Conservation (phyloP, 2,797 vertebrate species). For the Luscinia luscinia region DNA sequence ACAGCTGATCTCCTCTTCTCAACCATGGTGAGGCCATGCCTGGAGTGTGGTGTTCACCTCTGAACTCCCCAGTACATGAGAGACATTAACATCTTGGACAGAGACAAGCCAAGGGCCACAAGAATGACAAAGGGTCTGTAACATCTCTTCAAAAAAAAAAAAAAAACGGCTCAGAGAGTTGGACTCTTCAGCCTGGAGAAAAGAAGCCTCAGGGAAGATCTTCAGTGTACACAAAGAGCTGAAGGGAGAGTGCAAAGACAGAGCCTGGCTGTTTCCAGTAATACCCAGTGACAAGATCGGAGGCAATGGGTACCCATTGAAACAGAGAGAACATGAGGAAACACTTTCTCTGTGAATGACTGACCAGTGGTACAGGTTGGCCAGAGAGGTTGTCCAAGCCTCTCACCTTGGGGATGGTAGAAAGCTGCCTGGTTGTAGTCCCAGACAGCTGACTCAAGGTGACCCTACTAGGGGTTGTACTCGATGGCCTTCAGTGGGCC, state of each 20-base stretch:
- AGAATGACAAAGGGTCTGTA: background rate
- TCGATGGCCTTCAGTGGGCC: background rate
- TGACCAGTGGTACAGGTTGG: background rate
- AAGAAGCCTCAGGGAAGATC: background rate
- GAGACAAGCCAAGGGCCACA: fast-evolving
- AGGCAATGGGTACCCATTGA: background rate
- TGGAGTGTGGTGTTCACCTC: background rate
- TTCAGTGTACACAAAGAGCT: background rate
- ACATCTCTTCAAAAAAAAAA: fast-evolving
- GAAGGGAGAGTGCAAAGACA: background rate
- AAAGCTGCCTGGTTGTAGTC: background rate
- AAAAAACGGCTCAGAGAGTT: background rate
- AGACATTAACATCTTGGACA: background rate
- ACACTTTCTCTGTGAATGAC: background rate
- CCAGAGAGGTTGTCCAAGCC: background rate
- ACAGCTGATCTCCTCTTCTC: background rate
- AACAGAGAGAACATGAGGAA: background rate
- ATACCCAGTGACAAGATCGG: background rate
- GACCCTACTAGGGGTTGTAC: background rate
- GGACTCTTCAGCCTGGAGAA: background rate
- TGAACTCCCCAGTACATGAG: background rate
- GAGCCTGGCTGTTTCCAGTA: background rate
- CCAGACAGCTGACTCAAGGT: background rate
- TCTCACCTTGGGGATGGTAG: background rate
- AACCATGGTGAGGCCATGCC: background rate